A percentile compares a stretch with the other conserved stretches of the same genome.
Evolutionary conservation across 1,140 invertebrate genomes (phyloP).

Genomic region (Trichomalopsis sarcophagae): DNA sequence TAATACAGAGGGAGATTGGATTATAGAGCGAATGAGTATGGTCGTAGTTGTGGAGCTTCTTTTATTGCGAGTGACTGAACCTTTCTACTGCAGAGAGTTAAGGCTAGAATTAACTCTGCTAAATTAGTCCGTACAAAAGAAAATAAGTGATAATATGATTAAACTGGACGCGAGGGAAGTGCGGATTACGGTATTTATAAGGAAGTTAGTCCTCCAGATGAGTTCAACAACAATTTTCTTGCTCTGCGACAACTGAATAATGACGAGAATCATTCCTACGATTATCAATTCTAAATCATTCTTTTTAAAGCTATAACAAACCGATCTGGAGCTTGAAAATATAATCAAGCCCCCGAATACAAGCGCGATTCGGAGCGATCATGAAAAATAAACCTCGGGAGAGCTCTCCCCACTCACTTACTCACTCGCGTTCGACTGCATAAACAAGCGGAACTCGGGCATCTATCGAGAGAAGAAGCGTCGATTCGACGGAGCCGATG

Average conservation of each 20-base stretch:
- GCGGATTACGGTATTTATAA: slow-evolving; percentile 24
- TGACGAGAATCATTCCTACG: no score
- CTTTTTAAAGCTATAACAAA: no score
- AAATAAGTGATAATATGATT: slow-evolving; percentile 29
- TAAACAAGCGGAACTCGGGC: not conserved
- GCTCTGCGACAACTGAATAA: not conserved
- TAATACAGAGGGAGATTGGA: no score
- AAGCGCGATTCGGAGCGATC: no score
- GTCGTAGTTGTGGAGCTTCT: not conserved
- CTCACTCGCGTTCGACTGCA: not conserved
- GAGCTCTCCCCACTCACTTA: not conserved
- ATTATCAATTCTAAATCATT: no score
- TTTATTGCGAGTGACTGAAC: slow-evolving; percentile 2
- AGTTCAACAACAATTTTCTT: not conserved
- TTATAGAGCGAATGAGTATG: no score
- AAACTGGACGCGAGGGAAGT: not conserved
- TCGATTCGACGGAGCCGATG: slow-evolving; percentile 21
- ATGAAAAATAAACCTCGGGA: not conserved
- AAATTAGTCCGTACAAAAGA: slow-evolving; percentile 10
- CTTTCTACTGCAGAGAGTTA: not conserved
- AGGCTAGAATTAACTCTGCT: not conserved
- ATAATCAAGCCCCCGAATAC: not conserved
- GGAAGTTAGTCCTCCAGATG: slow-evolving; percentile 7
- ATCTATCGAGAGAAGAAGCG: not conserved
- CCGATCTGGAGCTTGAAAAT: no score